A percentile compares a stretch with the other conserved stretches of the same genome.
phyloP scores from a whole-genome alignment of 2,888 invertebrate genomes.

The Diarsia rubi region DNA sequence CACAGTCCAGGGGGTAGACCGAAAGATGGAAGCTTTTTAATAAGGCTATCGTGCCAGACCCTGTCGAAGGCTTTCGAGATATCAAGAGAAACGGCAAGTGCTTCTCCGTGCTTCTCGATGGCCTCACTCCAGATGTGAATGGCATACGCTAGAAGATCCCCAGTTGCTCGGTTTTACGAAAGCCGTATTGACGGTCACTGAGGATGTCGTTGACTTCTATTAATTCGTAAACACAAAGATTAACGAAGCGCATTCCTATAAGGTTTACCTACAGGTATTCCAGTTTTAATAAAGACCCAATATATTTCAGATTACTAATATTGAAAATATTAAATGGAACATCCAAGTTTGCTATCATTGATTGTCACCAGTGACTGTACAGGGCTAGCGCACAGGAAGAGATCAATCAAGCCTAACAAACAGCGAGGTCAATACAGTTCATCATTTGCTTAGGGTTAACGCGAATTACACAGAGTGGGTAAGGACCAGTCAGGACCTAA shows the following conservation, averaged over 20 bases:
- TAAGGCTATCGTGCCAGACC: no score
- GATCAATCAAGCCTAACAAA: slow-evolving; percentile 50
- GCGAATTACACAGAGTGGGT: slow-evolving; percentile 18
- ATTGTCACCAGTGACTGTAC: neutral
- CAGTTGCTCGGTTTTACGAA: no score
- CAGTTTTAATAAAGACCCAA: neutral
- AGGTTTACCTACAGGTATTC: neutral
- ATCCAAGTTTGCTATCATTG: slow-evolving; percentile 5
- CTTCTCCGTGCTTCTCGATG: no score
- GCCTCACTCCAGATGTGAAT: no score
- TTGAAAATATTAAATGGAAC: slow-evolving; percentile 1
- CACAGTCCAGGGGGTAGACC: no score
- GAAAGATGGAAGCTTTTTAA: no score
- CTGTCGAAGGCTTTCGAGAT: no score
- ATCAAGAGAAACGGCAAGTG: no score
- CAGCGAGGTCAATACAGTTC: slow-evolving; percentile 49
- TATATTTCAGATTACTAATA: neutral
- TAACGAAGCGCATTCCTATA: neutral
- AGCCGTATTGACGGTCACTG: no score
- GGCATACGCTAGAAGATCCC: no score
- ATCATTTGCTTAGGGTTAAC: slow-evolving; percentile 11
- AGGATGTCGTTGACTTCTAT: no score
- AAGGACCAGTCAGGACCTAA: slow-evolving; percentile 22
- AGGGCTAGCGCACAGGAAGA: slow-evolving; percentile 42
- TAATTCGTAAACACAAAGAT: neutral